These are phyloP conservation scores for Pachyuromys duprasi DNA, from an alignment of 2,797 vertebrate genomes.

Conservation along the genomic window DNA sequence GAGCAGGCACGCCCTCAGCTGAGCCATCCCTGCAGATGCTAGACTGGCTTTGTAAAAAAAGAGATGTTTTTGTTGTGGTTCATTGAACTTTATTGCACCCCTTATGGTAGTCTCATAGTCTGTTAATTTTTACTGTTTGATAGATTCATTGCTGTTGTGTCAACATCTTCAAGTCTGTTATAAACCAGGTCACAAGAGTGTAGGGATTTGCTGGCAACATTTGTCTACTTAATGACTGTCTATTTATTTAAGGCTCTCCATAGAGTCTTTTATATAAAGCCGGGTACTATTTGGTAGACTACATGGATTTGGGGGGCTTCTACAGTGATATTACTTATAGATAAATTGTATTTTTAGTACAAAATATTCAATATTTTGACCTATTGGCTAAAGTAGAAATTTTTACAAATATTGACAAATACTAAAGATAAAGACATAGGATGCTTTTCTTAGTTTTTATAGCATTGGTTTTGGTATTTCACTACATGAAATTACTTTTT, in stretches of 20 bases:
- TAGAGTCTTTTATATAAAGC: not conserved
- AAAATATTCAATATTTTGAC: conserved; percentile 27
- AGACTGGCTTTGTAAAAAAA: not conserved
- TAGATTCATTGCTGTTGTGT: not conserved
- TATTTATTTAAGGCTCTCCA: not conserved
- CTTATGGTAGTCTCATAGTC: not conserved
- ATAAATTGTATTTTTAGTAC: not conserved
- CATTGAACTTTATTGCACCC: not conserved
- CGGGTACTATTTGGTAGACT: not conserved
- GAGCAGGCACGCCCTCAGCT: not conserved
- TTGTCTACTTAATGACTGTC: not conserved
- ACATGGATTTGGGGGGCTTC: not conserved
- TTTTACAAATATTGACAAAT: not conserved
- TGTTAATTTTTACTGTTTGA: conserved; percentile 23
- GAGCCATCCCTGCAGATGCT: not conserved
- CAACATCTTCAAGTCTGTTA: not conserved
- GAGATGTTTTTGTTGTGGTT: not conserved
- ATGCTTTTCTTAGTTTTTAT: not conserved
- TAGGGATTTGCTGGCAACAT: not conserved
- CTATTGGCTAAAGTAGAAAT: not conserved
- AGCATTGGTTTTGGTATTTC: not conserved
- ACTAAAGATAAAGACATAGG: not conserved
- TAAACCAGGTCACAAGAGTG: not conserved
- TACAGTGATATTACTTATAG: not conserved
- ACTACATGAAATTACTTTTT: not conserved